Evolutionary conservation across 2,888 invertebrate species (phyloP).

Genomic region (Autographa pulchrina): DNA sequence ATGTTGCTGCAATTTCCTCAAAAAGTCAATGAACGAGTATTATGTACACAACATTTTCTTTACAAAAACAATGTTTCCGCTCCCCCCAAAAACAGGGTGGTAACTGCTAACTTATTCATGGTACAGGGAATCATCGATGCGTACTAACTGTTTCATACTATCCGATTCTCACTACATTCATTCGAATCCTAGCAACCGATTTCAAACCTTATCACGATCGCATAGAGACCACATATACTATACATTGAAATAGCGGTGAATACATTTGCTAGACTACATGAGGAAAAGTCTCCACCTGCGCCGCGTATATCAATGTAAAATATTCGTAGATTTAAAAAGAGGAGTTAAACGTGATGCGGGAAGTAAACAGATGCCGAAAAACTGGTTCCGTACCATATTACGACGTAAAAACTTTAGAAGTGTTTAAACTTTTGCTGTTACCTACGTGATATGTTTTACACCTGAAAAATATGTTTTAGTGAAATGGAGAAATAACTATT

Average conservation of each 20-base stretch:
- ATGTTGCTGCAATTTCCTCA: constrained; percentile 57
- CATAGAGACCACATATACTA: constrained; percentile 46
- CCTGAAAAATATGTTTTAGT: constrained; percentile 17
- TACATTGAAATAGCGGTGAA: constrained; percentile 43
- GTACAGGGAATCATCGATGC: constrained; percentile 68
- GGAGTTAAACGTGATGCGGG: constrained; percentile 62
- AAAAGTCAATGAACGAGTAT: constrained; percentile 49
- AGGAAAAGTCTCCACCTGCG: constrained; percentile 69
- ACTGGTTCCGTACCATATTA: constrained; percentile 10
- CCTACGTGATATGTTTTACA: constrained; percentile 11
- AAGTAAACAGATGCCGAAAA: constrained; percentile 39
- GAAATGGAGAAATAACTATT: constrained; percentile 12
- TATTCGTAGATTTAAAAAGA: constrained; percentile 68
- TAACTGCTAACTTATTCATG: constrained; percentile 72
- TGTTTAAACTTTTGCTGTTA: constrained; percentile 15
- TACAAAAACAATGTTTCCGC: constrained; percentile 62
- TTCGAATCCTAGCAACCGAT: constrained; percentile 26
- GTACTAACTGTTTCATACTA: constrained; percentile 68
- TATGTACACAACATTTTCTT: constrained; percentile 59
- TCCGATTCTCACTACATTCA: constrained; percentile 59
- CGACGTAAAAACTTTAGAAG: not conserved
- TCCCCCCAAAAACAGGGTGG: constrained; percentile 60
- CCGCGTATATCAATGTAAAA: constrained; percentile 67
- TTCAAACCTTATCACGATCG: constrained; percentile 49
- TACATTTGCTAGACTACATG: constrained; percentile 55